Conservation (phyloP, 2,797 vertebrate genomes). For the Novumbra hubbsi region DNA sequence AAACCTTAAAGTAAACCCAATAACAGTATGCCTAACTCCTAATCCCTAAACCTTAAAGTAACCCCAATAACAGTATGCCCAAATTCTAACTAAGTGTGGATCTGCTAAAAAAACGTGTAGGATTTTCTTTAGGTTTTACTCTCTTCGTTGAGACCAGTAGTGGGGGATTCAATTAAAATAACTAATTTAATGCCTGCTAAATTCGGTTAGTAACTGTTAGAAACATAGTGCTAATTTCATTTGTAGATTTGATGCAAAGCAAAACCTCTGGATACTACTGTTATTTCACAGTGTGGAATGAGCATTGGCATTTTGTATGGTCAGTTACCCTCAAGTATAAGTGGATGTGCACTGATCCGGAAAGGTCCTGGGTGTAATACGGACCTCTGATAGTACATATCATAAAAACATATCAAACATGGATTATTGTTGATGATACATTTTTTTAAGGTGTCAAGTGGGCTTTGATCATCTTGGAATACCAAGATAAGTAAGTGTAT, state of each 20-base stretch:
- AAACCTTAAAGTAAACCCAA: too few species aligned
- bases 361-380: not conserved
- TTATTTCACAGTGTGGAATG: constrained; percentile 28
- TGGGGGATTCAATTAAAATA: not conserved
- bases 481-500: too few species aligned
- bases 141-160: not conserved
- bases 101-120: too few species aligned
- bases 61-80: too few species aligned
- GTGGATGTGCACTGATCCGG: not conserved
- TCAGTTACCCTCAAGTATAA: constrained; percentile 23
- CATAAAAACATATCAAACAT: too few species aligned
- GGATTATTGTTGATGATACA: too few species aligned
- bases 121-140: not conserved
- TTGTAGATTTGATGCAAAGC: constrained; percentile 18
- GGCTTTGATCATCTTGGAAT: too few species aligned
- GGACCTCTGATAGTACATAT: not conserved
- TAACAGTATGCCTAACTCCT: too few species aligned
- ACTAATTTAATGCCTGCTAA: not conserved
- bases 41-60: too few species aligned
- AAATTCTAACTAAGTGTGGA: too few species aligned
- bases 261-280: not conserved
- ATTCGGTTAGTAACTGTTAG: constrained; percentile 3
- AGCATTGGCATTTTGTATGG: constrained; percentile 37
- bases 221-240: constrained; percentile 29
- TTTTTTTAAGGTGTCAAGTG: too few species aligned